Conservation (phyloP, 37 sponge, comb jelly and placozoan genomes). For the Chondrosia reniformis region DNA sequence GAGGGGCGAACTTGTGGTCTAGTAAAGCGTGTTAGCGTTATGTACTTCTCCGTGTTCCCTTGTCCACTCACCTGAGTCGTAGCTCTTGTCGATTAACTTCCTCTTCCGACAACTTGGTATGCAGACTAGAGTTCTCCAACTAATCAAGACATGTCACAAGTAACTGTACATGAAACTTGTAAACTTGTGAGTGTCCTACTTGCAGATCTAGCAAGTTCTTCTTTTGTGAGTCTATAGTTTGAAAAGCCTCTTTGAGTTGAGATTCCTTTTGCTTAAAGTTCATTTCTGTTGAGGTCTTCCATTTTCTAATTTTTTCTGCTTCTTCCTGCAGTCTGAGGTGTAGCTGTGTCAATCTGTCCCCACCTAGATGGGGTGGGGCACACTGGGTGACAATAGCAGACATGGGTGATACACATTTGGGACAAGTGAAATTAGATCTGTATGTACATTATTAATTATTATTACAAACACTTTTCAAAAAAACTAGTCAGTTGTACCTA, state of each 20-base stretch:
- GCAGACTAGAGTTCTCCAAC: slow-evolving; percentile 40
- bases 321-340: slow-evolving; percentile 81
- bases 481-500: no score
- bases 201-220: slow-evolving; percentile 50
- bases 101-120: slow-evolving; percentile 39
- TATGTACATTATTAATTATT: no score
- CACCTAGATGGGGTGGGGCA: no score
- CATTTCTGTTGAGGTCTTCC: slow-evolving; percentile 84
- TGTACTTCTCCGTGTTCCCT: no score
- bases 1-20: no score
- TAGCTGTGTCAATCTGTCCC: slow-evolving; percentile 55
- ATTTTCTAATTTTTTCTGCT: slow-evolving; percentile 92
- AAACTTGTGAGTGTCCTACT: slow-evolving; percentile 12
- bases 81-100: slow-evolving; percentile 62
- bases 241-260: slow-evolving; percentile 38
- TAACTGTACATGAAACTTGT: not conserved
- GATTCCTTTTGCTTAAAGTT: slow-evolving; percentile 80
- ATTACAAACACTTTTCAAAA: no score
- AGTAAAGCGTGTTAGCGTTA: no score
- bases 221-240: slow-evolving; percentile 33
- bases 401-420: no score
- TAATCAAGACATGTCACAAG: not conserved
- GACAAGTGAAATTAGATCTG: no score
- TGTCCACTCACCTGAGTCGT: slow-evolving; percentile 35
- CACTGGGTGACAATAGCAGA: no score